A percentile compares a stretch with the other conserved stretches of the same genome.
Conservation (phyloP, 2,113 vertebrate genomes). For the Corythornis vintsioides region DNA sequence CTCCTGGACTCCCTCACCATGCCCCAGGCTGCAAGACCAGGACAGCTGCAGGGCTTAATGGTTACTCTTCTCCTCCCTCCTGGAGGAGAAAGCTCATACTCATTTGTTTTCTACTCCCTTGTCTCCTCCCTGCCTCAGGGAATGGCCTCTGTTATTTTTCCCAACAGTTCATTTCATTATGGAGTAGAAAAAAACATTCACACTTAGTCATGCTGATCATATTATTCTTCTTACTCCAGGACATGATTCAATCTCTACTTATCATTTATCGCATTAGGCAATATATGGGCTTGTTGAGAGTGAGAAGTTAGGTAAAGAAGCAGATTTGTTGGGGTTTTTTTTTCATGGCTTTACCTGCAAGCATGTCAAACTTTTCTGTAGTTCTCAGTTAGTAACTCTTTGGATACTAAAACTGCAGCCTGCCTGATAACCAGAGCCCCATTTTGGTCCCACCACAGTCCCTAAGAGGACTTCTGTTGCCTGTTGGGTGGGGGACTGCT, state of each 20-base stretch:
- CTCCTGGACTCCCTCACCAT: background rate
- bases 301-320: background rate
- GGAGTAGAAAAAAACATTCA: background rate
- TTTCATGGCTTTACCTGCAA: background rate
- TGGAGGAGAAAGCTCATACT: background rate
- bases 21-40: background rate
- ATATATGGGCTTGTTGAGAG: background rate
- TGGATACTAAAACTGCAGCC: background rate
- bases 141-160: background rate
- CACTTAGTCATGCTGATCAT: background rate
- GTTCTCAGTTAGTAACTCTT: background rate
- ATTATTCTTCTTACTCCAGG: background rate
- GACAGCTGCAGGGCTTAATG: background rate
- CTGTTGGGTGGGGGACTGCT: background rate
- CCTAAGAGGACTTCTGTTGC: rapidly evolving
- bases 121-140: background rate
- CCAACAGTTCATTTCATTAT: background rate
- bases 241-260: background rate
- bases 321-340: background rate
- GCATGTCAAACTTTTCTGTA: background rate
- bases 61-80: background rate
- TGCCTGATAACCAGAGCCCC: background rate
- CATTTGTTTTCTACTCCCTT: background rate
- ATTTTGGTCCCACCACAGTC: background rate
- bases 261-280: background rate